Evolutionary conservation across 2,797 vertebrate species (phyloP).

Genomic region (Eleutherodactylus coqui): DNA sequence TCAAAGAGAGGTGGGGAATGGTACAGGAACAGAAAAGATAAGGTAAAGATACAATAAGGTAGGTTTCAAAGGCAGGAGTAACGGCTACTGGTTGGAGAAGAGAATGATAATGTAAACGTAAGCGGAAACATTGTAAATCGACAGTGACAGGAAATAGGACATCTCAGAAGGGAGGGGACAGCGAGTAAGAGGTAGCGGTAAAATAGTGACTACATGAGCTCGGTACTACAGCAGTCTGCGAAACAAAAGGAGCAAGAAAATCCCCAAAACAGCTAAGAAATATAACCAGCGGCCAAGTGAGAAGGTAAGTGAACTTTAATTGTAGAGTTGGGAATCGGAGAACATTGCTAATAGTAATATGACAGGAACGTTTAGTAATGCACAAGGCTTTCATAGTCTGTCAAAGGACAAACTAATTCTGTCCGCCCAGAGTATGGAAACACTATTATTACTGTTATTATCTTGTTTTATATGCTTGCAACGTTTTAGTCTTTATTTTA

Average conservation of each 20-base stretch:
- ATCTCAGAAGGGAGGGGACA: conserved; percentile 37
- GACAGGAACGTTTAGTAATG: not conserved
- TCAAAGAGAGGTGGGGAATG: not conserved
- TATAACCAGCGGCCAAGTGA: not conserved
- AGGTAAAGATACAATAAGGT: not conserved
- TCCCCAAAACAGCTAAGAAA: not conserved
- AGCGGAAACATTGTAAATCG: not conserved
- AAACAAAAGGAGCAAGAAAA: conserved; percentile 11
- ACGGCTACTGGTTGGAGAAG: not conserved
- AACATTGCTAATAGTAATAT: not conserved
- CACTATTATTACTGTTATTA: not conserved
- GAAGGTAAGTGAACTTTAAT: conserved; percentile 5
- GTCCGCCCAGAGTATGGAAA: not conserved
- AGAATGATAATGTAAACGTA: not conserved
- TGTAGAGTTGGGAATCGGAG: not conserved
- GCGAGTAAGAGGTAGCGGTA: not conserved
- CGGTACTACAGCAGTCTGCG: not conserved
- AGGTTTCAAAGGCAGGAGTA: not conserved
- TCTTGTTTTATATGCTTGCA: not conserved
- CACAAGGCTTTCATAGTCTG: not conserved
- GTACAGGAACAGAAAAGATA: not conserved
- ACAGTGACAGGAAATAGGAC: conserved; percentile 39
- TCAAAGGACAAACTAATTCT: not conserved
- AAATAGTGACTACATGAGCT: not conserved
- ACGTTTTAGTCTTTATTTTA: not conserved